Evolutionary conservation across 2,888 invertebrate species (phyloP).

Genomic region (Erebia ligea): DNA sequence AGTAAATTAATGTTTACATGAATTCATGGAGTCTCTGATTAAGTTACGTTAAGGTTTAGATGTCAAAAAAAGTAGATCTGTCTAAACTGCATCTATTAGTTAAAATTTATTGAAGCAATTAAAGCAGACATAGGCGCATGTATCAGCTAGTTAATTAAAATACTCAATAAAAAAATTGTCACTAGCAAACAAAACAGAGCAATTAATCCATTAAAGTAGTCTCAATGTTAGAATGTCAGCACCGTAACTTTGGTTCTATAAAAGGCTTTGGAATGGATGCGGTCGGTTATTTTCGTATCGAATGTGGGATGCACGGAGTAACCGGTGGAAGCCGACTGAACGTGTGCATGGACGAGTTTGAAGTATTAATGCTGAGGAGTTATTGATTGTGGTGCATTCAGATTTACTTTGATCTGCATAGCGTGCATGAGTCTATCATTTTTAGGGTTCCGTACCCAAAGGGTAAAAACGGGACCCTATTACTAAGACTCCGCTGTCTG

Average conservation of each 20-base stretch:
- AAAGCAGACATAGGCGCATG: not conserved
- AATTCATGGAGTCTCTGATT: too few relatives aligned
- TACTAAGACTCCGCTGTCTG: too few relatives aligned
- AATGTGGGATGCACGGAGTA: constrained; percentile 34
- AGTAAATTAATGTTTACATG: too few relatives aligned
- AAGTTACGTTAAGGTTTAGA: not conserved
- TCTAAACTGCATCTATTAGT: not conserved
- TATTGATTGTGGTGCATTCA: constrained; percentile 31
- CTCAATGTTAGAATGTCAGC: constrained; percentile 51
- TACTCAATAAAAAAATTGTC: constrained; percentile 2
- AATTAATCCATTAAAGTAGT: constrained; percentile 48
- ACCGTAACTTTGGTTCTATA: constrained; percentile 59
- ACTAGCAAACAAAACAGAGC: constrained; percentile 32
- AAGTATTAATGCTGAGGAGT: constrained; percentile 32
- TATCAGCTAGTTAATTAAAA: constrained; percentile 5
- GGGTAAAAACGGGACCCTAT: too few relatives aligned
- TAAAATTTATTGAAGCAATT: not conserved
- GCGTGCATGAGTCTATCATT: not conserved
- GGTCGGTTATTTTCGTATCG: constrained; percentile 43
- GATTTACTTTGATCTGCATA: constrained; percentile 16
- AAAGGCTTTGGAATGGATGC: constrained; percentile 52
- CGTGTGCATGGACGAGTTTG: constrained; percentile 35
- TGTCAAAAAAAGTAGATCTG: not conserved
- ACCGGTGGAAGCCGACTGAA: constrained; percentile 20
- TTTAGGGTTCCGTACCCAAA: too few relatives aligned